A percentile compares a stretch with the other conserved stretches of the same genome.
Evolutionary conservation across 2,113 vertebrate species (phyloP).

Genomic region (Blennius ocellaris): DNA sequence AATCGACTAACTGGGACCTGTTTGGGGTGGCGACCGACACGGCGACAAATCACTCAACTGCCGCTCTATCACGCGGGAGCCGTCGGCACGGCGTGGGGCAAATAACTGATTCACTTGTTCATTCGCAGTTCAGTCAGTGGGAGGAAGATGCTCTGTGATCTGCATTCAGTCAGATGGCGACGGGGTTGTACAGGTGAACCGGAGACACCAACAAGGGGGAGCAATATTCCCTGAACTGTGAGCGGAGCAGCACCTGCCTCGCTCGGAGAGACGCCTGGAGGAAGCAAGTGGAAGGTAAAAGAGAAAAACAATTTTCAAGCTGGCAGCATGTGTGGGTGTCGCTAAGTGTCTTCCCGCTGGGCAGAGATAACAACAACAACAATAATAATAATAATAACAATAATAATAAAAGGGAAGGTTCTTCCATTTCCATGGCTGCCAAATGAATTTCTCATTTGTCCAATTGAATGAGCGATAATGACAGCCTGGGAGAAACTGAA

Average conservation of each 20-base stretch:
- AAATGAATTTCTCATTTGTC: conserved; percentile 7
- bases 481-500: conserved; percentile 17
- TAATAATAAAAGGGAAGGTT: background rate
- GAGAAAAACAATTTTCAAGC: conserved; percentile 23
- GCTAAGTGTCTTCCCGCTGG: conserved; percentile 2
- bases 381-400: background rate
- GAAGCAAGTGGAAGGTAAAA: conserved; percentile 4
- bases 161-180: no score
- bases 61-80: no score
- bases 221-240: conserved; percentile 5
- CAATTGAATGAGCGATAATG: conserved; percentile 26
- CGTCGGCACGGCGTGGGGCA: no score
- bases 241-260: background rate
- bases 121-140: no score
- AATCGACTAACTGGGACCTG: no score
- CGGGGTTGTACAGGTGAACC: no score
- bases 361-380: background rate
- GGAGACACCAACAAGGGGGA: no score
- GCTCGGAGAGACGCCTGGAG: conserved; percentile 13
- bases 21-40: no score
- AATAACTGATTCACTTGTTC: no score
- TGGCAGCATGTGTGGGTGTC: conserved; percentile 13
- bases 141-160: no score
- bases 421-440: background rate
- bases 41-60: no score